These are phyloP conservation scores for Lota lota DNA, from an alignment of 2,113 vertebrate species.

Conservation along the genomic window DNA sequence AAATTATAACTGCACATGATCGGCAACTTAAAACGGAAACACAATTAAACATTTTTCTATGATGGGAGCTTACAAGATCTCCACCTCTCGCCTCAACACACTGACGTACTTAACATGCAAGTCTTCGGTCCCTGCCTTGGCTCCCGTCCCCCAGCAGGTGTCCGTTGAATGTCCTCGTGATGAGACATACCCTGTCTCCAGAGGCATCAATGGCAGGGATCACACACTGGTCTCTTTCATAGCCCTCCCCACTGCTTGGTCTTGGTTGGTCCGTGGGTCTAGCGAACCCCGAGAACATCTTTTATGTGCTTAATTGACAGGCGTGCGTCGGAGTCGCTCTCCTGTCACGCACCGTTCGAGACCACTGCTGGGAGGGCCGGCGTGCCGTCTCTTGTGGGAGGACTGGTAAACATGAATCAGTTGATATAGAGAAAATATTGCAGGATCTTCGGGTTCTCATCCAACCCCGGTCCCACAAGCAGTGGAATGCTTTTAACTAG, in stretches of 20 bases:
- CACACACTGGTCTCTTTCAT: slow-evolving; percentile 65
- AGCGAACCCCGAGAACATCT: slow-evolving; percentile 29
- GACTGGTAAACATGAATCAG: too few relatives aligned
- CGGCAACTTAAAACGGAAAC: background rate
- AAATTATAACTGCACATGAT: background rate
- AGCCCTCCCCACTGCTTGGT: slow-evolving; percentile 26
- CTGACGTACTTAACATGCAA: slow-evolving; percentile 47
- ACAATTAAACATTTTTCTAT: slow-evolving; percentile 1
- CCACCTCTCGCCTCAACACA: background rate
- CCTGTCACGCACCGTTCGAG: slow-evolving; percentile 14
- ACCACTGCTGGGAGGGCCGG: background rate
- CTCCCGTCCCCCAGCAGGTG: slow-evolving; percentile 63
- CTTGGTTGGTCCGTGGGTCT: slow-evolving; percentile 25
- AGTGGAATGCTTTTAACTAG: too few relatives aligned
- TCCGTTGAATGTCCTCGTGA: slow-evolving; percentile 57
- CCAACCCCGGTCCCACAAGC: too few relatives aligned
- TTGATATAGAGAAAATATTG: too few relatives aligned
- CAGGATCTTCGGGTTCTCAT: too few relatives aligned
- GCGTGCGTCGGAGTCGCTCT: slow-evolving; percentile 3
- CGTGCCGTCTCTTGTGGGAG: too few relatives aligned
- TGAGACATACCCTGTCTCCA: slow-evolving; percentile 54
- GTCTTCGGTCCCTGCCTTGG: slow-evolving; percentile 51
- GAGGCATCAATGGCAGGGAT: slow-evolving; percentile 36
- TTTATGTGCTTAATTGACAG: slow-evolving; percentile 9
- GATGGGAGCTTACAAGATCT: slow-evolving; percentile 7